Evolutionary conservation across 92 coral and sea anemone species (phyloP).

Genomic region (Diadumene lineata): DNA sequence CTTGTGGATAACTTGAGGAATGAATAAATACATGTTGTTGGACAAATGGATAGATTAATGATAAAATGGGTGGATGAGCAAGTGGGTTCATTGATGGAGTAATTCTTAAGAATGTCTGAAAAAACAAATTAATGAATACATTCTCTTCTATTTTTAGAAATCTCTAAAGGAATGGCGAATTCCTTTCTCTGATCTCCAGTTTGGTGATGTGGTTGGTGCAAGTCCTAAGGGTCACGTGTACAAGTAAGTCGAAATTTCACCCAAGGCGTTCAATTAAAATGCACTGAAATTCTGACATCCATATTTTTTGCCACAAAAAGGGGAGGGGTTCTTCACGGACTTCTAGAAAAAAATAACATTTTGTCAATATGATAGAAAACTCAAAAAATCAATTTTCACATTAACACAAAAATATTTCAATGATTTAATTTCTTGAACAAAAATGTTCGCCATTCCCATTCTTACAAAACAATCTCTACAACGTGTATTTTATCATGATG

Average conservation of each 20-base stretch:
- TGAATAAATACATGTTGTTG: not conserved
- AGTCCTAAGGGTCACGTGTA: slow-evolving; percentile 14
- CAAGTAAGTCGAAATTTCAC: slow-evolving; percentile 18
- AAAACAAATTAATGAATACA: not conserved
- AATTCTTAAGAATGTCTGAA: not conserved
- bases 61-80: not conserved
- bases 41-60: not conserved
- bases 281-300: too few species aligned
- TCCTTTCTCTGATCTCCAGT: slow-evolving; percentile 83
- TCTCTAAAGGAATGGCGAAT: slow-evolving; percentile 89
- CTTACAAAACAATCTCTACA: too few species aligned
- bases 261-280: too few species aligned
- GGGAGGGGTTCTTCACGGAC: too few species aligned
- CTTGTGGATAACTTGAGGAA: not conserved
- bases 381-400: too few species aligned
- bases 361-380: too few species aligned
- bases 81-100: not conserved
- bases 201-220: slow-evolving; percentile 81
- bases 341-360: too few species aligned
- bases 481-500: too few species aligned
- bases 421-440: too few species aligned
- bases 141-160: slow-evolving; percentile 37
- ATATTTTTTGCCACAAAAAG: too few species aligned
- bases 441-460: too few species aligned
- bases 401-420: too few species aligned